phyloP scores from a whole-genome alignment of 2,113 vertebrate species.

The Melospiza georgiana region DNA sequence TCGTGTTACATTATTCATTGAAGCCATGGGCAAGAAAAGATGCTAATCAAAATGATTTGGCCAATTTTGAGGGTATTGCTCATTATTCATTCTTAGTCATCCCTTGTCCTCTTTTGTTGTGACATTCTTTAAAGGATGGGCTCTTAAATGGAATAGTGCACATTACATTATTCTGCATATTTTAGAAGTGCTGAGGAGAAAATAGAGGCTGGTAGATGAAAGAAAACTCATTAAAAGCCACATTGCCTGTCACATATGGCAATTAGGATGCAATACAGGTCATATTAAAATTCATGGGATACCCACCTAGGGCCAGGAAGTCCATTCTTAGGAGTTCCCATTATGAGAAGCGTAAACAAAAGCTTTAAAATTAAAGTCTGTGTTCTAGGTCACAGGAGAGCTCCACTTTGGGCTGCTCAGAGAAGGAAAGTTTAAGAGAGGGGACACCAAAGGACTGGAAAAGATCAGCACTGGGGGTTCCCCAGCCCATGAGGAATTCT shows the following conservation, averaged over 20 bases:
- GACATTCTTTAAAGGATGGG: not conserved
- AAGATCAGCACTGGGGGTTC: not conserved
- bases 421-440: not conserved
- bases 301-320: not conserved
- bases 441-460: not conserved
- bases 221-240: slow-evolving; percentile 48
- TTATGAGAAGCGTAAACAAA: not conserved
- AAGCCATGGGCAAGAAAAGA: not conserved
- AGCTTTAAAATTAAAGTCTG: not conserved
- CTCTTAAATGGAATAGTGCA: not conserved
- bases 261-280: not conserved
- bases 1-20: not conserved
- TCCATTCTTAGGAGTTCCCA: not conserved
- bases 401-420: not conserved
- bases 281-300: slow-evolving; percentile 22
- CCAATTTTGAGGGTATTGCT: not conserved
- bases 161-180: not conserved
- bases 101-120: not conserved
- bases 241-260: not conserved
- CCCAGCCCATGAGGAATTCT: not conserved
- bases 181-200: not conserved
- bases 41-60: not conserved
- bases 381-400: not conserved
- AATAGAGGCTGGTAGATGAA: slow-evolving; percentile 24
- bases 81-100: slow-evolving; percentile 12